A percentile compares a stretch with the other conserved stretches of the same genome.
Evolutionary conservation across 2,797 vertebrate genomes (phyloP).

Genomic region (Sebastes oblongus): DNA sequence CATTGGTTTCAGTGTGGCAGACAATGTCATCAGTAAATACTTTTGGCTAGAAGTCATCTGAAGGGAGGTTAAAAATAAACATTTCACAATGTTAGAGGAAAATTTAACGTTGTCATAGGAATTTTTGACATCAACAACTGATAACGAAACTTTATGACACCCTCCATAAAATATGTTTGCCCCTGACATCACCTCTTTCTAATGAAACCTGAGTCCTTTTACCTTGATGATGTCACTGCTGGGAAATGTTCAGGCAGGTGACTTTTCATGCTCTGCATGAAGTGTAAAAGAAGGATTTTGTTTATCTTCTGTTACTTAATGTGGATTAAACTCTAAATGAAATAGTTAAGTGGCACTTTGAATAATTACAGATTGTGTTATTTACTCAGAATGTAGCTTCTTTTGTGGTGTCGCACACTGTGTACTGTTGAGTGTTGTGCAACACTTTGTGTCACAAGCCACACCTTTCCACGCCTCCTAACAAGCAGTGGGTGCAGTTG

Average conservation of each 20-base stretch:
- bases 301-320: background rate
- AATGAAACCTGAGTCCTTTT: background rate
- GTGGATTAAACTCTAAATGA: background rate
- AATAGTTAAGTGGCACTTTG: background rate
- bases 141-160: background rate
- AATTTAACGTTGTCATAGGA: background rate
- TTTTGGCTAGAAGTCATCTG: background rate
- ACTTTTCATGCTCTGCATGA: background rate
- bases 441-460: slow-evolving; percentile 51
- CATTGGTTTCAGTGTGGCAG: slow-evolving; percentile 15
- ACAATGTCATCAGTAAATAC: background rate
- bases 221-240: slow-evolving; percentile 20
- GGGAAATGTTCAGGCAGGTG: slow-evolving; percentile 5
- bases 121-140: background rate
- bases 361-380: background rate
- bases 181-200: background rate
- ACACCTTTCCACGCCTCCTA: slow-evolving; percentile 66
- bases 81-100: background rate
- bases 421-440: slow-evolving; percentile 13
- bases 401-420: background rate
- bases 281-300: background rate
- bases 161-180: background rate
- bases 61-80: slow-evolving; percentile 4
- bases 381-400: background rate
- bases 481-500: slow-evolving; percentile 5